Base-by-base conservation (phyloP, 1,140 invertebrate species). In the Tribolium castaneum region DNA sequence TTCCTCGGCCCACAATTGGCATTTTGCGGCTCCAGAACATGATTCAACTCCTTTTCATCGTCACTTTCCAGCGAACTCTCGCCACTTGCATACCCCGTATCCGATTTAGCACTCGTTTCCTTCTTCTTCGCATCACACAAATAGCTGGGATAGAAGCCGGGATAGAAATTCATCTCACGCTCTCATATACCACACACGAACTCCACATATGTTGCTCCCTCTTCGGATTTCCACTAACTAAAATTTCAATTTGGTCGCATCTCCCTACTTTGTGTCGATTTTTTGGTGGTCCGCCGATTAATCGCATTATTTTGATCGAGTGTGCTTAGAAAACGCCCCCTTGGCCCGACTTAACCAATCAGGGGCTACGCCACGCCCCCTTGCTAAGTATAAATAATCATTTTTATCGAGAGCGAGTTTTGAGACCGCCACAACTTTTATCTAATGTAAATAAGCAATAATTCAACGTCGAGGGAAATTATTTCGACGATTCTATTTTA, bases 1-100 rank as follows among this genome's bases (percentile, higher is more conserved):
- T 94, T 90, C 56, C 95, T 89, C 34, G 90, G 91, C 6, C 90
- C 89, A 51, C 87, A 86, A 13, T 84, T 82, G 0, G 81, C 78
- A 22, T 83, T 79, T 52, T 87, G 82, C 0, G 90, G 89, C 6
- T 89, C 90, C 45, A 90, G 83, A 50, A 90, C 87, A 81, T 90
- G 90, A 74, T 87, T 86, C 19, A 84, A 76, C 22, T 87, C 86
- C 59, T 87, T 87, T 14, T 88, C 87, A 56, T 86, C 85, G 5
- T 84, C 85, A 70, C 84, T 86, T 0, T 87, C 86, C 25, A 83
- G 80, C 5, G 81, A 84, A 80, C 85, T 86, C 75, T 85, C 85
- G 1, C 82, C 85, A 59, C 85, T 86, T 1, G 81, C 84, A 66
- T 85, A 86, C 6, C 85, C 85, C 12, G 83, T 84, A 56, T 86